These are phyloP conservation scores for Pogonocichla stellata DNA, from an alignment of 2,113 vertebrate species.

Conservation along the genomic window DNA sequence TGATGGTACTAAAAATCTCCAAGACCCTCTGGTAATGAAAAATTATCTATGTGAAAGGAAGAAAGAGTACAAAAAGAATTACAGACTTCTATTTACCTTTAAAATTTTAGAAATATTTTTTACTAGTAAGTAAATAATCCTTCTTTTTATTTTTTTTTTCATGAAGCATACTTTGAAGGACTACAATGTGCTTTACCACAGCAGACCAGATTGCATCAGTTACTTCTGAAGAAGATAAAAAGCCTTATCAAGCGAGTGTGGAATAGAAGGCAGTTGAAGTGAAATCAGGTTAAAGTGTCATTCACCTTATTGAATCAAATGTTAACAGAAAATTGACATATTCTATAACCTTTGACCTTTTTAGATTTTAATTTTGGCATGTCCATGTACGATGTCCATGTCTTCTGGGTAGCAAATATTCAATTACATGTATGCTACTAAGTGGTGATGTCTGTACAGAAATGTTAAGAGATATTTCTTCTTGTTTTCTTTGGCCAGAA, in stretches of 20 bases:
- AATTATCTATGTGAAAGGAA: slow-evolving; percentile 14
- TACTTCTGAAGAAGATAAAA: not conserved
- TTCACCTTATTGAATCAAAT: not conserved
- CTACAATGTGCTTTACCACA: not conserved
- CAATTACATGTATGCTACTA: not conserved
- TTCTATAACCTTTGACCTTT: not conserved
- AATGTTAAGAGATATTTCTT: not conserved
- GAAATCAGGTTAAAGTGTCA: not conserved
- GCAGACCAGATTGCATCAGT: not conserved
- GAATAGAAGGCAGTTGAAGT: not conserved
- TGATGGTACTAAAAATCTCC: slow-evolving; percentile 1
- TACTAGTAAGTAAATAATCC: not conserved
- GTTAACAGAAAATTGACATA: not conserved
- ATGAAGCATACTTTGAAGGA: slow-evolving; percentile 7
- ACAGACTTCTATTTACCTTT: not conserved
- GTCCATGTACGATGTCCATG: not conserved
- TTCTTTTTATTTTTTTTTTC: slow-evolving; percentile 30
- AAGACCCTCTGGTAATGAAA: slow-evolving; percentile 15
- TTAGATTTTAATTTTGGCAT: not conserved
- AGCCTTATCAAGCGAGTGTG: not conserved
- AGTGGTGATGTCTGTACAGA: not conserved
- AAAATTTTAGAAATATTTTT: not conserved
- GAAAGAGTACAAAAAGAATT: not conserved
- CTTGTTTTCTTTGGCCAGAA: not conserved
- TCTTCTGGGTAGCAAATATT: not conserved